Evolutionary conservation across 2,888 invertebrate species (phyloP), one percentile per base, ranked within the genome.

Genomic region (Lutraria lutraria): DNA sequence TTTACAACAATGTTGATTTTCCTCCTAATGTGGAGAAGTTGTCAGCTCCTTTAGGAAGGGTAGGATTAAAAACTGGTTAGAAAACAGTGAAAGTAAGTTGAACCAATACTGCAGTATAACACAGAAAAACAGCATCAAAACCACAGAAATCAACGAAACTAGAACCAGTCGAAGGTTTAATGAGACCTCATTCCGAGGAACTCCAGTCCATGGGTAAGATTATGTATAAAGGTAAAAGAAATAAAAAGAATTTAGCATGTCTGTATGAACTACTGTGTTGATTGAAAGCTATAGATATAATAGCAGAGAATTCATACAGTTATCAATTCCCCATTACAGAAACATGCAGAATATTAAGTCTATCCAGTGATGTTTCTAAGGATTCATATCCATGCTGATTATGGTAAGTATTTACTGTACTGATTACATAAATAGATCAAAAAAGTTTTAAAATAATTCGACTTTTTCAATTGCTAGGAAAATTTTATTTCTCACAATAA

Each of bases 321-420:
- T 83, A 83, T 83, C 83, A 83, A 52, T 83, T 83, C 52, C 83
- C 68, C 68, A 83, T 83, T 83, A 83, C 83, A 68, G 52, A 52
- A 68, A 31, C 76, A 76, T 76, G 76, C 76, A 76, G 76, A n/a
- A 76, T 76, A 31, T 76, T 34, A 76, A 76, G 34, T 19, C 6
- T 31, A 31, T 76, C 76, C 31, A 76, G 34, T 19, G 13, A 31
- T 19, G 76, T 34, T 76, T 76, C 16, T 31, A 19, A 31, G 15
- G 34, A 16, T 31, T 76, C 31, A 16, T 8, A 76, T 76, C 19
- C 63, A 16, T 19, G 76, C 13, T 43, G 76, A 76, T 76, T 76
- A 76, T 13, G 31, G 76, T 16, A 76, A 76, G 76, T 21, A 76
- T 76, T 31, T 19, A 76, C 31, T 34, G 34, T 31, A 76, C 31